phyloP scores from a whole-genome alignment of 2,797 vertebrate species.

The Eurystomus glaucurus region DNA sequence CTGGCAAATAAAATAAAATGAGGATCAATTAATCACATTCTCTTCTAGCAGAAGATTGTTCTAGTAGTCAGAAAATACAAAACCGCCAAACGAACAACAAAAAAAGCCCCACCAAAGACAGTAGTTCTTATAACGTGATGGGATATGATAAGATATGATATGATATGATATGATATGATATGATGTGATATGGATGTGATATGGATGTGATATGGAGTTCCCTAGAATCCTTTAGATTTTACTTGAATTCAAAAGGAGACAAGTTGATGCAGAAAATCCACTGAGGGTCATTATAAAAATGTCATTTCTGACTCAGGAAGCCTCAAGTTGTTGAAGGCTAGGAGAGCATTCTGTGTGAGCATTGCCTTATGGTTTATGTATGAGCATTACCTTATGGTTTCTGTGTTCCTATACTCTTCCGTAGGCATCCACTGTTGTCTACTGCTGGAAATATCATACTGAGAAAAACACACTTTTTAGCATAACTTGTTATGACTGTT shows the following conservation, averaged over 20 bases:
- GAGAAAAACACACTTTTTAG: background rate
- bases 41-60: background rate
- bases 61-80: background rate
- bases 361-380: background rate
- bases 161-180: too few relatives aligned
- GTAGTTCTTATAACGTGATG: background rate
- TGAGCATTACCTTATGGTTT: background rate
- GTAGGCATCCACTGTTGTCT: background rate
- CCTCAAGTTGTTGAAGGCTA: background rate
- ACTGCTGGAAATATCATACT: background rate
- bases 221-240: background rate
- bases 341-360: background rate
- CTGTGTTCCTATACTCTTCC: background rate
- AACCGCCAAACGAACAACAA: rapidly evolving
- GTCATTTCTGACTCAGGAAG: background rate
- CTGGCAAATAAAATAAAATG: background rate
- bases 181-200: too few relatives aligned
- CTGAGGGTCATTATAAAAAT: background rate
- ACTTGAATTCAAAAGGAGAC: background rate
- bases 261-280: background rate
- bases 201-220: background rate
- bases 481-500: rapidly evolving
- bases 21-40: background rate
- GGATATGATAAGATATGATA: too few relatives aligned
- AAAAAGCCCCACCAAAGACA: background rate